Base-by-base conservation (phyloP, 2,797 vertebrate species). In the Hypotaenidia philippensis region DNA sequence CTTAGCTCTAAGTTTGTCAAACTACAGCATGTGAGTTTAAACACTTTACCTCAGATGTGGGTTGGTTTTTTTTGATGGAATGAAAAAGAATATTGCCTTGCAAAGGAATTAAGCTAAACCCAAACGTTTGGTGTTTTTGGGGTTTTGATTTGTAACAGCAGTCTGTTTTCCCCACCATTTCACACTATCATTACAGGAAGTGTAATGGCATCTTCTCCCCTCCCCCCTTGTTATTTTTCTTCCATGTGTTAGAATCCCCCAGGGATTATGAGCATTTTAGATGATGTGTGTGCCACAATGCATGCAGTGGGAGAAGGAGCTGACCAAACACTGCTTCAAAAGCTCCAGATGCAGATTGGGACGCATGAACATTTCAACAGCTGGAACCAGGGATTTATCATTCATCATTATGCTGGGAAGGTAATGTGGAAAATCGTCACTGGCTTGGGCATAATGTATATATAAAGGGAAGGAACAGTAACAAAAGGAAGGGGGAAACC, bases 371-470 rank as follows among this genome's bases (percentile, higher is more conserved):
- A 99, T 97, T 99, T 99, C 98, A 99, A 99, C 98, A 99, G 99
- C 98, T 99, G 99, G 99, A 99, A 99, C 97, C 99, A 99, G 93
- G 99, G 99, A 75, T 99, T 99, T 97, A 99, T 99, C 91, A 99
- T 99, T 70, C 99, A 99, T 96, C 99, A 99, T 97, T 99, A 99
- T 2, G 99, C 99, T 27, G 99, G 99, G 71, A 99, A 99, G 99
- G 99, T 99, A 95, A 47, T 0, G 3, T 56, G 25, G 27, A 17
- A 87, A 72, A 11, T 8, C 7, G 2, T 31, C 36, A 10, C 15
- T 66, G 32, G 53, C 17, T 69, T 63, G 47, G 76, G n/a, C 10
- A 0, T 65, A 20, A 38, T 22, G 44, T 32, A 4, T 53, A 88
- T 66, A 3, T 76, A 38, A 59, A 68, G 38, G 38, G 77, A 61